Base-by-base conservation (phyloP, 2,113 vertebrate species). In the Pteruthius melanotis region DNA sequence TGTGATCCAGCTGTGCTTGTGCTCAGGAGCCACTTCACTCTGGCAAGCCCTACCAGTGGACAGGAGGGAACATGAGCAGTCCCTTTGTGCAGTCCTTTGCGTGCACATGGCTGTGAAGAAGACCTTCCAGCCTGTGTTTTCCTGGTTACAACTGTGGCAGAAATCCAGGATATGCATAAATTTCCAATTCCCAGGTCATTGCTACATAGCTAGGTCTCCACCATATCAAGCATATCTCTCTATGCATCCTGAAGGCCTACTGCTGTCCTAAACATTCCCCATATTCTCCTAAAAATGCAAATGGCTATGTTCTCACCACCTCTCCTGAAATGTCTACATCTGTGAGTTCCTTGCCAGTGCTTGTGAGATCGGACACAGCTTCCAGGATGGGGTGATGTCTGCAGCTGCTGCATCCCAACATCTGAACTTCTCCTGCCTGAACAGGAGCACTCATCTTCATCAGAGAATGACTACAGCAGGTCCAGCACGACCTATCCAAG, bases 101-200 rank as follows among this genome's bases (percentile, higher is more conserved):
- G 10, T 6, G 6, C 11, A 13, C 1, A 1, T 45, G 13, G 8
- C 35, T 60, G 27, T 0, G 1, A 59, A 63, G 20, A 24, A 35
- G 27, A 72, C 13, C 49, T 83, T 87, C 37, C 68, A 81, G 33
- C 40, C 81, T 44, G 11, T 6, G 8, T 21, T 44, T 77, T 53
- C 44, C 16, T 16, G 18, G 30, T 54, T 60, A 52, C 13, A 53
- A 0, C 1, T 37, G 22, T 19, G 59, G 37, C 64, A 94, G 50
- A 65, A 74, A 59, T 23, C 59, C 59, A 71, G 59, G 63, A 44
- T 40, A 42, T 52, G 12, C 39, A 31, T 27, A n/a, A 9, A 52
- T 40, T 83, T 82, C 30, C 17, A 44, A 13, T 69, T 79, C 30
- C 27, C 11, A 15, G 42, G 20, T n/a, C 50, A 59, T 9, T 78